phyloP scores from a whole-genome alignment of 2,113 vertebrate species.

The Crocuta crocuta region DNA sequence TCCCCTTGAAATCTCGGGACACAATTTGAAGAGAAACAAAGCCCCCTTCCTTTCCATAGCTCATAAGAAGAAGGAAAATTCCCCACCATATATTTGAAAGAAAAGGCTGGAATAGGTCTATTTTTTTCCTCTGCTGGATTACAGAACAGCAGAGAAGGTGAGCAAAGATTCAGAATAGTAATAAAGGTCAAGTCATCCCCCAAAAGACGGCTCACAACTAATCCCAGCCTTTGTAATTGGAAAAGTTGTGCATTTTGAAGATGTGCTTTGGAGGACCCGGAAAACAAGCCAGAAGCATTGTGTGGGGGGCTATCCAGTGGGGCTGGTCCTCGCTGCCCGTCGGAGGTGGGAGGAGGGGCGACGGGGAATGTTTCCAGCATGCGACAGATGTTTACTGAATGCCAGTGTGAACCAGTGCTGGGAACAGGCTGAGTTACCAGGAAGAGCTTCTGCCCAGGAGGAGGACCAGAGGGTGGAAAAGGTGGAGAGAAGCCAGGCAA shows the following conservation, averaged over 20 bases:
- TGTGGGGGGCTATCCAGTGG: neutral
- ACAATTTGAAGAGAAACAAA: neutral
- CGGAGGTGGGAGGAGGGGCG: rapidly evolving
- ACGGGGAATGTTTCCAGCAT: rapidly evolving
- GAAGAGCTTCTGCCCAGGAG: neutral
- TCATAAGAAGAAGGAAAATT: neutral
- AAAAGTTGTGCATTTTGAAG: neutral
- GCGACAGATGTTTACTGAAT: rapidly evolving
- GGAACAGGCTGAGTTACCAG: neutral
- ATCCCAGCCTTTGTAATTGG: neutral
- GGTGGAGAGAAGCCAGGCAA: rapidly evolving
- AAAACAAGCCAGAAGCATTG: rapidly evolving
- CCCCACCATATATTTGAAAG: neutral
- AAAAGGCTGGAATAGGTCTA: neutral
- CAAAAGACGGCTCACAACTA: rapidly evolving
- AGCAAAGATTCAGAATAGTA: neutral
- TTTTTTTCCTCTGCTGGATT: neutral
- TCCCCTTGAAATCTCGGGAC: neutral
- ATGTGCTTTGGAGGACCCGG: neutral
- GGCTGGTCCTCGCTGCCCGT: neutral
- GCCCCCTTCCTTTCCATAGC: neutral
- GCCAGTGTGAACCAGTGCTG: rapidly evolving
- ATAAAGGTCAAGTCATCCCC: neutral
- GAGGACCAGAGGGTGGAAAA: rapidly evolving
- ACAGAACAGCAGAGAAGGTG: neutral